Conservation (phyloP, 2,797 vertebrate genomes). For the Gephyroberyx darwinii region DNA sequence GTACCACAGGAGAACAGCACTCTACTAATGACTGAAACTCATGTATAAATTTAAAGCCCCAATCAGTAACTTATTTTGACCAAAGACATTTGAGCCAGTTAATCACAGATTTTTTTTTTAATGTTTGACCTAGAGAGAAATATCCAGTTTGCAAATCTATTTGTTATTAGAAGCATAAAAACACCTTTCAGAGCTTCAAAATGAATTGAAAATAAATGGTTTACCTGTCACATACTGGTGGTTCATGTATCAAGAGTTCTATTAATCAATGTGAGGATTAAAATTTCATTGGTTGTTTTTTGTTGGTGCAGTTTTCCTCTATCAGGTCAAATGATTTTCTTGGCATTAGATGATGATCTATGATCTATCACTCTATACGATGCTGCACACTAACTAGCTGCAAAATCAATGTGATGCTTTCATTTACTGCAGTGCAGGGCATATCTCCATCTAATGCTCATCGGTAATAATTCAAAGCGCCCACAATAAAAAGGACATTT, state of each 20-base stretch:
- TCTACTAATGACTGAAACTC: no score
- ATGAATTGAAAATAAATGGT: background rate
- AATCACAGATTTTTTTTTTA: no score
- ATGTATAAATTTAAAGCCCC: no score
- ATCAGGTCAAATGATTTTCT: constrained; percentile 29
- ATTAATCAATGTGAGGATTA: constrained; percentile 5
- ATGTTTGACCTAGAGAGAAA: no score
- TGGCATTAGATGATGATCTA: constrained; percentile 19
- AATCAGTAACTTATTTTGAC: no score
- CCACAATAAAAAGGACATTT: constrained; percentile 37
- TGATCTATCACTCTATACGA: constrained; percentile 8
- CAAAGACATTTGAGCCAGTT: no score
- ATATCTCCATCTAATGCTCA: constrained; percentile 37
- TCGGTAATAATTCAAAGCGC: constrained; percentile 55
- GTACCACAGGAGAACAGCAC: no score
- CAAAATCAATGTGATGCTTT: constrained; percentile 20
- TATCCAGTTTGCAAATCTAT: no score
- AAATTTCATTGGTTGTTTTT: constrained; percentile 20
- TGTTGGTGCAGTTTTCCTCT: constrained; percentile 20
- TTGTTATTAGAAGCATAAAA: background rate
- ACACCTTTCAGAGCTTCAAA: background rate
- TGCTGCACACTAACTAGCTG: constrained; percentile 18
- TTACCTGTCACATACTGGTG: background rate
- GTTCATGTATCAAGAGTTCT: background rate
- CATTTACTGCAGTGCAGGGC: constrained; percentile 32